Evolutionary conservation across 1,140 invertebrate genomes (phyloP), one percentile per base, ranked within the genome.

Genomic region (Heliconius nattereri): DNA sequence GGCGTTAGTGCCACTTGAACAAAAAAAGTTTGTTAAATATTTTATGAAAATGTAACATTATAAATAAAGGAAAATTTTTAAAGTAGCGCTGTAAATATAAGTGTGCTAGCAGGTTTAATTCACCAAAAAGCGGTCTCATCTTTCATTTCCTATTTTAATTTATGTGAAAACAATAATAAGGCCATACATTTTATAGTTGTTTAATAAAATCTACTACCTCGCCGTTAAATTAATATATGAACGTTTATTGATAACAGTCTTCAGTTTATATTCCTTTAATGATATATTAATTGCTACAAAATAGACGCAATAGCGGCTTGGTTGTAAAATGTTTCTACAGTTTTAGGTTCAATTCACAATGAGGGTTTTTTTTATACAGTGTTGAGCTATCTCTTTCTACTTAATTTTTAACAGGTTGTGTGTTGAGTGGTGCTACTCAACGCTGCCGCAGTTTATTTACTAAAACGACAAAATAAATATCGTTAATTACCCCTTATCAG

Each of bases 81-180:
- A 66, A 29, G n/a, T 66, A 16, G 26, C 9, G 11, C 23, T 66
- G 60, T 26, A 26, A 13, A 66, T 5, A 26, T 66, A 66, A 66
- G 60, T 29, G 60, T 19, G 26, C 23, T 66, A 66, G 29, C 60
- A 66, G 26, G 26, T 66, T 66, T 66, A 29, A 78, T 81, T 45
- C 78, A 35, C 70, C 73, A 79, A 76, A 35, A 72, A 57, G 13
- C 11, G 13, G 2, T 29, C 35, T 45, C 23, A 70, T 71, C 40
- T 52, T 72, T 76, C 74, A 79, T 75, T 71, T 79, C 20, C 5
- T 45, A 71, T 75, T 76, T 52, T 72, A 72, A 45, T 79, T 75
- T 66, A 66, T 66, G 60, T 26, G 11, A 66, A 66, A 29, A 66
- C 60, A 66, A 66, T 29, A 66, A 66, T 66, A 66, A 29, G 11